Evolutionary conservation across 2,113 vertebrate genomes (phyloP), one percentile per base, ranked within the genome.

Genomic region (Indicator indicator): DNA sequence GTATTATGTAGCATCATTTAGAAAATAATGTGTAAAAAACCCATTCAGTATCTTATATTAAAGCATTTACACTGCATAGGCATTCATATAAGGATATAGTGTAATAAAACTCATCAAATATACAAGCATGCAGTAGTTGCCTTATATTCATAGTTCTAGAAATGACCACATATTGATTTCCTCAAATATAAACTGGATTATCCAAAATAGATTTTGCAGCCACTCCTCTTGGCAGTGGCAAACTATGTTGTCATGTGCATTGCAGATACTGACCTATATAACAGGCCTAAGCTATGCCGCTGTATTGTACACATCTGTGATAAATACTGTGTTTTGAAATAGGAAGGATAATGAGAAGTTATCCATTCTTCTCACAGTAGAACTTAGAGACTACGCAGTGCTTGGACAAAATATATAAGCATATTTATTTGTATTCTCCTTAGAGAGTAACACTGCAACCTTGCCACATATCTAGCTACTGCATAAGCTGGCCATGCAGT

Each of bases 1-100:
- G 60, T 94, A 97, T 96, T 95, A 96, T 71, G 63, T 80, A 88
- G 50, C 64, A 89, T 96, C n/a, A 5, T 96, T 94, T 95, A 92
- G 72, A 97, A 96, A 95, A 89, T 48, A 95, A 96, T 74, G 71
- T 96, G 86, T 96, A 91, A 93, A 92, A 95, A 96, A 94, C 7
- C 1, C 71, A 95, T 93, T 95, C 89, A 83, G 18, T 97, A 93
- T 96, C 46, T 91, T 85, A 78, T 92, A 94, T 86, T 96, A 97
- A 97, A 97, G 97, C 97, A 97, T 96, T 96, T 97, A 95, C 86
- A 96, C 86, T 97, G 96, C 97, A 97, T 97, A 97, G 97, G 92
- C 96, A 97, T 97, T 96, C 94, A 83, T 96, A 95, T 95, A 95
- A 95, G 95, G 91, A 89, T 95, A 97, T 85, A 96, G 73, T 93